A percentile compares a stretch with the other conserved stretches of the same genome.
Evolutionary conservation across 1,140 invertebrate species (phyloP).

Genomic region (Eufriesea mexicana): DNA sequence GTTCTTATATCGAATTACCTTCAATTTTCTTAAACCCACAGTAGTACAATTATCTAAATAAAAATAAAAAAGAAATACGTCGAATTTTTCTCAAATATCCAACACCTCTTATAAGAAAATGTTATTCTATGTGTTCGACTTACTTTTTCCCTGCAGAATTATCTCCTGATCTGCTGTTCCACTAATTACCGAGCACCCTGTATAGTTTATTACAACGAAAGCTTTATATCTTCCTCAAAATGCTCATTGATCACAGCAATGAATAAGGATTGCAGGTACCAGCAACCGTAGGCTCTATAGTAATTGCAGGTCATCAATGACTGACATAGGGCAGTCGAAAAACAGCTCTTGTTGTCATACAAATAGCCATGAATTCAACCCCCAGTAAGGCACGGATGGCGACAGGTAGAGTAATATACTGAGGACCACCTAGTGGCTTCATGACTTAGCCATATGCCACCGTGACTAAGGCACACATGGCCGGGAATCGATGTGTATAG

Average conservation of each 20-base stretch:
- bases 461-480: conserved; percentile 82
- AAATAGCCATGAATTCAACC: conserved; percentile 74
- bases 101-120: too few species aligned
- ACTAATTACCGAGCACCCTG: too few species aligned
- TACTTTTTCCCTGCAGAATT: too few species aligned
- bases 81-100: too few species aligned
- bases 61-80: too few species aligned
- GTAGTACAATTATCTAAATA: too few species aligned
- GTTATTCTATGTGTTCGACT: too few species aligned
- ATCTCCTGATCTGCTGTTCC: too few species aligned
- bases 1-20: too few species aligned
- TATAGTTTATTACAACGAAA: background rate
- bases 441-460: conserved; percentile 81
- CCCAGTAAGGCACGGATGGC: conserved; percentile 69
- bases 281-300: background rate
- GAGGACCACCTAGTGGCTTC: conserved; percentile 81
- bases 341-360: conserved; percentile 75
- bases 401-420: conserved; percentile 81
- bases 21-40: too few species aligned
- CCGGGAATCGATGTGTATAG: conserved; percentile 67
- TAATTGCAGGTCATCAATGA: conserved; percentile 54
- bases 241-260: background rate
- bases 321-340: conserved; percentile 51
- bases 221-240: background rate
- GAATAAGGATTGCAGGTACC: background rate